Evolutionary conservation across 2,113 vertebrate species (phyloP).

Genomic region (Aspiorhynchus laticeps): DNA sequence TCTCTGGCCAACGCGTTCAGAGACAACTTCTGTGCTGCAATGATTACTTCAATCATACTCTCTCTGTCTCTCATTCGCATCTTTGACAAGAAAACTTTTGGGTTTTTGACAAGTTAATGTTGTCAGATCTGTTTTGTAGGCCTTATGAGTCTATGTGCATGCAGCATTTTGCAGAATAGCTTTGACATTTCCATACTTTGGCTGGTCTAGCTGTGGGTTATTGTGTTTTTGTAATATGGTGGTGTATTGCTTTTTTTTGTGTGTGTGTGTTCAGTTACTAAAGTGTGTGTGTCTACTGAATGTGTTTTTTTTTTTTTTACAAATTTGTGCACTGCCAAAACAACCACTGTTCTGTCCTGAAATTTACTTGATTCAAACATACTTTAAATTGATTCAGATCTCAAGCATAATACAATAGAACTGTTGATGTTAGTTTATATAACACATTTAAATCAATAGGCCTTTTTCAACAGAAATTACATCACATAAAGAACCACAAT

Average conservation of each 20-base stretch:
- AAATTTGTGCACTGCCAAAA: neutral
- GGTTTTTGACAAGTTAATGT: neutral
- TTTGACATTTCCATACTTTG: neutral
- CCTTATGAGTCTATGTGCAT: neutral
- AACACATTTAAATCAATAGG: neutral
- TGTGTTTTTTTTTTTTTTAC: no score
- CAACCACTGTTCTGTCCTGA: neutral
- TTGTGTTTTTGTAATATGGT: neutral
- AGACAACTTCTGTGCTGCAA: neutral
- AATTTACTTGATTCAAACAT: neutral
- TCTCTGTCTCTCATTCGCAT: neutral
- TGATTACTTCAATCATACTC: neutral
- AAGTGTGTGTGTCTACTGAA: neutral
- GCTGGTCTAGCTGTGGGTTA: neutral
- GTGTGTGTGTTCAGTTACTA: neutral
- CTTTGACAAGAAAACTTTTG: neutral
- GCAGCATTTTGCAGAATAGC: neutral
- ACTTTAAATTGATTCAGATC: neutral
- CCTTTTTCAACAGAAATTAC: neutral
- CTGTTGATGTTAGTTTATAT: neutral
- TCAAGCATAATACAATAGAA: no score
- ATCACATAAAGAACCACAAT: no score
- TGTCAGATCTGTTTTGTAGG: neutral
- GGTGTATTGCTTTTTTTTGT: neutral
- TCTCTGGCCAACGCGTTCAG: neutral